Evolutionary conservation across 2,113 vertebrate genomes (phyloP).

Genomic region (Salvelinus sp.): DNA sequence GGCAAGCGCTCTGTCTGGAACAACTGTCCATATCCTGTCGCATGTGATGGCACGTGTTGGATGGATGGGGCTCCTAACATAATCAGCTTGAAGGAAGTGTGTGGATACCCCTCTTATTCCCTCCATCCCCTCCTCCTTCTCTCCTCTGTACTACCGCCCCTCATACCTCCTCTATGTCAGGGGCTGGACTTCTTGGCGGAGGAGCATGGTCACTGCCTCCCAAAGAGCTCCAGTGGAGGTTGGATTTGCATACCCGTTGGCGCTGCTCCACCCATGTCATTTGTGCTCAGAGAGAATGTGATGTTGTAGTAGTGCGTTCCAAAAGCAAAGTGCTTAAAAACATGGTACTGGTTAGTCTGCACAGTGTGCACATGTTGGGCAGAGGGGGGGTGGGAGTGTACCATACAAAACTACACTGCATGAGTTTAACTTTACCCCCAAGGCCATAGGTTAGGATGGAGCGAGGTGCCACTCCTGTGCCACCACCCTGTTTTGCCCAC

Average conservation of each 20-base stretch:
- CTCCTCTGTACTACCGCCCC: not conserved
- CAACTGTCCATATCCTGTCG: constrained; percentile 12
- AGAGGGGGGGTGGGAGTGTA: not conserved
- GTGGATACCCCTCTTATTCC: not conserved
- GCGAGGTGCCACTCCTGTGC: not conserved
- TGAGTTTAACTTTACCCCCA: no score
- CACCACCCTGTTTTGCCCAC: not conserved
- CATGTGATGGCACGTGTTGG: constrained; percentile 35
- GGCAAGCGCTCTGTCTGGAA: constrained; percentile 5
- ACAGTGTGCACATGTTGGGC: constrained; percentile 38
- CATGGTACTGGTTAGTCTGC: constrained; percentile 23
- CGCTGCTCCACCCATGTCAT: not conserved
- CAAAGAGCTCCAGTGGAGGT: not conserved
- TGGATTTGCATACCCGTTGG: not conserved
- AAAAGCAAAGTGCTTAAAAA: constrained; percentile 10
- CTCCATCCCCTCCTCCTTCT: not conserved
- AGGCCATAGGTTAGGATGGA: constrained; percentile 13
- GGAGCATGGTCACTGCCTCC: constrained; percentile 1
- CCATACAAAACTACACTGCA: not conserved
- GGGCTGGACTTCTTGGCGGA: constrained; percentile 17
- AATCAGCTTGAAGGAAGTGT: not conserved
- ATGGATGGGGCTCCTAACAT: not conserved
- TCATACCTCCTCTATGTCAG: not conserved
- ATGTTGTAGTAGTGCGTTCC: not conserved
- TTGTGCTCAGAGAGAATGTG: not conserved